Percentiles rank a stretch among this genome's conserved stretches.
These are phyloP conservation scores for Lepidocolaptes lacrymiger DNA, from an alignment of 2,797 vertebrate species.

Conservation along the genomic window DNA sequence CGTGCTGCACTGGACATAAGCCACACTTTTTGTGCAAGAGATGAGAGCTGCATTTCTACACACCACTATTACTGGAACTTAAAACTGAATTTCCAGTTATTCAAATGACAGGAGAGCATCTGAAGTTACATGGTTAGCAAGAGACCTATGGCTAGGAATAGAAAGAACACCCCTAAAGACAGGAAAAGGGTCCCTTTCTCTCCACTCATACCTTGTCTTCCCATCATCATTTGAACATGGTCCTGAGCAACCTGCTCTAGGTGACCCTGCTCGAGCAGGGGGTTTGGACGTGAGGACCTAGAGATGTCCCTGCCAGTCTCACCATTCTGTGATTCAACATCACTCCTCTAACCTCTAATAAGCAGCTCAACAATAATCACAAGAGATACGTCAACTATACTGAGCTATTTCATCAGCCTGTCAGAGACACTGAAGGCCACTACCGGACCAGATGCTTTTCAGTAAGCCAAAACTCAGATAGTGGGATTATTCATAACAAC, in stretches of 20 bases:
- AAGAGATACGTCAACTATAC: background rate
- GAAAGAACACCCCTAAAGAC: background rate
- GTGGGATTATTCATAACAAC: background rate
- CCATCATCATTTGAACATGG: background rate
- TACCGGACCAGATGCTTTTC: background rate
- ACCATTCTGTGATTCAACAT: background rate
- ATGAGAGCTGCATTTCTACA: background rate
- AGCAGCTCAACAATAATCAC: background rate
- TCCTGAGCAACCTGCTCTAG: background rate
- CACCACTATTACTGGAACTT: background rate
- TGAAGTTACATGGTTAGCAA: background rate
- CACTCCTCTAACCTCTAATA: background rate
- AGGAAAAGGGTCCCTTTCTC: background rate
- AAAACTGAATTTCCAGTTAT: background rate
- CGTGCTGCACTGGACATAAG: accelerated
- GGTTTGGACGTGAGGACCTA: background rate
- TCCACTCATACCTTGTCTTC: background rate
- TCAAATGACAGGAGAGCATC: background rate
- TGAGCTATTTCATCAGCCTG: background rate
- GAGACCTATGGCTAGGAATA: too few species aligned
- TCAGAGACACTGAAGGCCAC: background rate
- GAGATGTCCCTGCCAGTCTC: background rate
- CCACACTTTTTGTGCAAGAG: accelerated
- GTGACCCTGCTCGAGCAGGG: background rate
- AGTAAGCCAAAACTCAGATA: background rate